Conservation (phyloP, 2,113 vertebrate genomes). For the Lasiurus borealis region DNA sequence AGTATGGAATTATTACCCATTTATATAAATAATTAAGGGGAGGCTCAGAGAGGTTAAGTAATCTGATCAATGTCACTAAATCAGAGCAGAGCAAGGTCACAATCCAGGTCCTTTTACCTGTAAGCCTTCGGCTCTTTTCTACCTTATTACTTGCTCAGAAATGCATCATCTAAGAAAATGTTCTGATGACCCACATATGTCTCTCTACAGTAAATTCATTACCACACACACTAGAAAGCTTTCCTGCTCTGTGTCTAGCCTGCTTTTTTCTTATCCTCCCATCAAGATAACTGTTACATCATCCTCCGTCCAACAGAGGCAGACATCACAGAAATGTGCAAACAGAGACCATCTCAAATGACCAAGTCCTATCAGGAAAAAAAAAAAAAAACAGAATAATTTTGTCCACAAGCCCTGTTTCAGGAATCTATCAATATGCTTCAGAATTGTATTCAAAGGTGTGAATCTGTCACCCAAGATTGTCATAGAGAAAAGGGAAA, state of each 20-base stretch:
- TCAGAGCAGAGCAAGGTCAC: not conserved
- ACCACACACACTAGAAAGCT: not conserved
- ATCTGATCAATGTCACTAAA: not conserved
- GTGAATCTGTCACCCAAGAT: not conserved
- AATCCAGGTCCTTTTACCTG: not conserved
- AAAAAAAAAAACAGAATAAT: not conserved
- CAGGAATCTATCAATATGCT: not conserved
- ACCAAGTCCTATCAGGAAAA: not conserved
- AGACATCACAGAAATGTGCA: not conserved
- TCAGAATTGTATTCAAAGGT: constrained; percentile 8
- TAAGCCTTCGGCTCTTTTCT: not conserved
- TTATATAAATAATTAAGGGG: constrained; percentile 57
- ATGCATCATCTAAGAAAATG: not conserved
- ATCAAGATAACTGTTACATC: not conserved
- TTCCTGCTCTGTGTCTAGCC: not conserved
- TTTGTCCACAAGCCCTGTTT: not conserved
- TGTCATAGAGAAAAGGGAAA: not conserved
- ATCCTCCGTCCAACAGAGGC: not conserved
- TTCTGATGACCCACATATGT: not conserved
- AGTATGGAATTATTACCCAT: not conserved
- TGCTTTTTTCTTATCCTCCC: not conserved
- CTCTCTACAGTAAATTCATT: not conserved
- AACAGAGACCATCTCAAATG: not conserved
- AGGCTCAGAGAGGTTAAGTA: not conserved
- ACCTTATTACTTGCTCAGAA: constrained; percentile 16